Evolutionary conservation across 2,888 invertebrate species (phyloP).

Genomic region (Troides helena): DNA sequence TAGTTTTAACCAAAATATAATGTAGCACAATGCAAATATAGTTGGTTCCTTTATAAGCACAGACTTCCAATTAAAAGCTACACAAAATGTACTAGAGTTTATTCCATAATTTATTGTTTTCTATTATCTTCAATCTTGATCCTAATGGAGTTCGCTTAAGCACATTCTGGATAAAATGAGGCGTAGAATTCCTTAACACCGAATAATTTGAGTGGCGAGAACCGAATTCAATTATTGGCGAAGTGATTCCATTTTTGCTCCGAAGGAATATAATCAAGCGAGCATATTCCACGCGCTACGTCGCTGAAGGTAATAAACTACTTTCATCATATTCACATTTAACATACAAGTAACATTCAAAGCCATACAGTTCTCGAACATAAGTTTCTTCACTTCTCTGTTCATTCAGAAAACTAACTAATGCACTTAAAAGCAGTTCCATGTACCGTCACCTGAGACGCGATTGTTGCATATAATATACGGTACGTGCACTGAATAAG

Average conservation of each 20-base stretch:
- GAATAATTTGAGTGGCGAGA: neutral
- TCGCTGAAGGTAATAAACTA: too few species aligned
- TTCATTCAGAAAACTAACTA: neutral
- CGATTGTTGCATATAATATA: constrained; percentile 4
- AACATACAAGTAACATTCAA: too few species aligned
- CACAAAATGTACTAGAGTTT: too few species aligned
- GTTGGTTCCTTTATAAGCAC: neutral
- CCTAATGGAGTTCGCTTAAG: neutral
- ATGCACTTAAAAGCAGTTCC: constrained; percentile 6
- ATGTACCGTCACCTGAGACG: constrained; percentile 4
- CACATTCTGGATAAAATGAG: neutral
- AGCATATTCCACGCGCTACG: neutral
- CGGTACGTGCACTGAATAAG: neutral
- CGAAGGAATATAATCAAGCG: neutral
- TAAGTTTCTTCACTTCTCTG: too few species aligned
- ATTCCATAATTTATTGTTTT: neutral
- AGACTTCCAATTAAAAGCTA: neutral
- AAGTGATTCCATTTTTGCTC: neutral
- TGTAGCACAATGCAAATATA: too few species aligned
- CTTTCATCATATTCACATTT: too few species aligned
- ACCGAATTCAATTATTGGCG: neutral
- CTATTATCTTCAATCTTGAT: neutral
- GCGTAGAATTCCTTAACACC: neutral
- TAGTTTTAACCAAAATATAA: too few species aligned
- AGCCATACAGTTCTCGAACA: too few species aligned